Evolutionary conservation across 2,797 vertebrate species (phyloP), one percentile per base, ranked within the genome.

Genomic region (Heliangelus exortis): DNA sequence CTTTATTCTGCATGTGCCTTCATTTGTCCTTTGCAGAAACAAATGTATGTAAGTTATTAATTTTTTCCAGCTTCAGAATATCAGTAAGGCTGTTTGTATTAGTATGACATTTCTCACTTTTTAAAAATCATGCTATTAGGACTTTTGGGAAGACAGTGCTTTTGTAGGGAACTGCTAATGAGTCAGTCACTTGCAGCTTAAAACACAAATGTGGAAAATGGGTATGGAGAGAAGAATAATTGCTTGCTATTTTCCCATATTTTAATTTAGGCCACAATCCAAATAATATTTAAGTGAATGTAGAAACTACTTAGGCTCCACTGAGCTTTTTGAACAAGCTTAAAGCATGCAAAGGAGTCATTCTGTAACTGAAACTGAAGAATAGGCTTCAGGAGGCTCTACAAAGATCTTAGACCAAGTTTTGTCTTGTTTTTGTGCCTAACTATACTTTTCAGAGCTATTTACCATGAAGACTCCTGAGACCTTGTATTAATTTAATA

Each of bases 11-110:
- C 10, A 2, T 58, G 36, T 4, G 1, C 9, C 22, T 83, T 93
- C 81, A 51, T 74, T 83, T 82, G 22, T 74, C 31, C n/a, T 13
- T 87, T 55, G n/a, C 29, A 75, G 78, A 71, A 80, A 55, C 41
- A 67, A 90, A 67, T 6, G 28, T 50, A 61, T 43, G 10, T 83
- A 88, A 84, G 50, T 54, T 13, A 73, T 83, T 74, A 72, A 72
- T 69, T 86, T 89, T 87, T 83, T 15, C 25, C 51, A 53, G 14
- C 57, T 47, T 87, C 61, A 87, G 48, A 66, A 59, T 31, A 15
- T 41, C 18, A 53, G 43, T 19, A 14, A 67, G 29, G 47, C 31
- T 91, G 22, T 16, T 34, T 15, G 58, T 29, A 22, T 76, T 41
- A 54, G 33, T 63, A 51, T 43, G n/a, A 18, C n/a, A 15, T 43